A percentile compares a stretch with the other conserved stretches of the same genome.
phyloP scores from a whole-genome alignment of 2,888 invertebrate genomes.

The Maniola hyperantus region DNA sequence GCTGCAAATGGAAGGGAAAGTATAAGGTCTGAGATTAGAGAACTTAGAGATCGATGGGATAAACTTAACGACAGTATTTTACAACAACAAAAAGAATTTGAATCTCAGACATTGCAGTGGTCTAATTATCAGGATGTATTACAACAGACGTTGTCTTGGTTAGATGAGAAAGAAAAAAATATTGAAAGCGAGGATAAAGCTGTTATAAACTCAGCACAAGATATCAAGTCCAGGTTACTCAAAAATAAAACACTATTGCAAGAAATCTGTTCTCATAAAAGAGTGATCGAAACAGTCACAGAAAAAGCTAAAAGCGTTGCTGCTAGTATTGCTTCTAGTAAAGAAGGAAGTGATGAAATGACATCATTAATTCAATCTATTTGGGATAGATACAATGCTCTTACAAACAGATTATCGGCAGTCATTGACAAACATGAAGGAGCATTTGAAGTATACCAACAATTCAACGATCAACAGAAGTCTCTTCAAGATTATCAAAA shows the following conservation, averaged over 20 bases:
- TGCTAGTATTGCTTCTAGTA: constrained; percentile 80
- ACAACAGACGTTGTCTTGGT: constrained; percentile 92
- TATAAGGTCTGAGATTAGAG: constrained; percentile 92
- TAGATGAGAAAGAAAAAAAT: constrained; percentile 91
- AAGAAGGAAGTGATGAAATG: constrained; percentile 84
- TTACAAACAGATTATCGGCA: constrained; percentile 85
- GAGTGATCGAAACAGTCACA: constrained; percentile 93
- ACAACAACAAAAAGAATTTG: constrained; percentile 92
- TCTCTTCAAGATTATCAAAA: constrained; percentile 95
- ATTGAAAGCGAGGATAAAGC: constrained; percentile 87
- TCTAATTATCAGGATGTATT: constrained; percentile 93
- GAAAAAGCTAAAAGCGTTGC: constrained; percentile 92
- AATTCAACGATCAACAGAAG: constrained; percentile 93
- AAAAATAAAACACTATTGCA: constrained; percentile 94
- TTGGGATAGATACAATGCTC: constrained; percentile 88
- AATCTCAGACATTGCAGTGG: constrained; percentile 91
- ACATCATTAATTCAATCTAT: constrained; percentile 87
- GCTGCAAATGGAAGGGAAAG: constrained; percentile 95
- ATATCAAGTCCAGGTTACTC: constrained; percentile 91
- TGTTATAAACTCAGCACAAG: constrained; percentile 90
- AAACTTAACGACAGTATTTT: constrained; percentile 91
- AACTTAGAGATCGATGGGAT: constrained; percentile 94
- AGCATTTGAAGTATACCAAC: constrained; percentile 90
- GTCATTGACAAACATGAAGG: constrained; percentile 89
- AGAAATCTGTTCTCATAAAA: constrained; percentile 94